A percentile compares a stretch with the other conserved stretches of the same genome.
Conservation (phyloP, 2,797 vertebrate species). For the Ceryle rudis region DNA sequence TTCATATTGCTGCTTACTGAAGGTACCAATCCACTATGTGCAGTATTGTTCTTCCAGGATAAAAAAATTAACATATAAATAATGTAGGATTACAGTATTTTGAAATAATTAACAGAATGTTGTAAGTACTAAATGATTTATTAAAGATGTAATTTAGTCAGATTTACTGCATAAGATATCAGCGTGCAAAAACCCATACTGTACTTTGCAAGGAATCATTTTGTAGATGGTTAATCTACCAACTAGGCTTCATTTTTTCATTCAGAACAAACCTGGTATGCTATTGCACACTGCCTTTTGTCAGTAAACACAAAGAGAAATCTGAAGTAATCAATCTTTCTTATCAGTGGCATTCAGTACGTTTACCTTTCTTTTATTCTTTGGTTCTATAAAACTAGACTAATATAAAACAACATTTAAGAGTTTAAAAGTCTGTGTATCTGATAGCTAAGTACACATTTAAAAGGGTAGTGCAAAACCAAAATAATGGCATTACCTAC, state of each 20-base stretch:
- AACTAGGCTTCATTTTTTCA: slow-evolving; percentile 76
- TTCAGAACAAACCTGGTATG: slow-evolving; percentile 46
- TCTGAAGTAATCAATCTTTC: slow-evolving; percentile 79
- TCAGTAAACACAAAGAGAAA: slow-evolving; percentile 78
- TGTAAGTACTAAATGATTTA: slow-evolving; percentile 68
- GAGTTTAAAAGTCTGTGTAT: slow-evolving; percentile 18
- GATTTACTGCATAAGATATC: slow-evolving; percentile 59
- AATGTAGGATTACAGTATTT: slow-evolving; percentile 70
- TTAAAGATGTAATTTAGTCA: slow-evolving; percentile 63
- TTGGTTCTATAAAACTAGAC: slow-evolving; percentile 59
- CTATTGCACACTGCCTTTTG: slow-evolving; percentile 69
- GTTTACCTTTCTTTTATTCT: slow-evolving; percentile 69
- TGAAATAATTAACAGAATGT: slow-evolving; percentile 72
- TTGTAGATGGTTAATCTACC: slow-evolving; percentile 61
- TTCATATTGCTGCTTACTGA: slow-evolving; percentile 50
- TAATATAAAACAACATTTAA: slow-evolving; percentile 56
- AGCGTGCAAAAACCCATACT: slow-evolving; percentile 32
- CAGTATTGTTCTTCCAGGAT: slow-evolving; percentile 55
- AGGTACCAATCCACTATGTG: neutral
- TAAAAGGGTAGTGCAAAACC: neutral
- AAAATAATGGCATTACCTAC: neutral
- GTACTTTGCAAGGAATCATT: slow-evolving; percentile 48
- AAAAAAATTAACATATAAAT: slow-evolving; percentile 70
- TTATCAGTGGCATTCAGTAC: slow-evolving; percentile 75
- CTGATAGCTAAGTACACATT: neutral